A percentile compares a stretch with the other conserved stretches of the same genome.
Evolutionary conservation across 2,797 vertebrate genomes (phyloP).

Genomic region (Acomys russatus): DNA sequence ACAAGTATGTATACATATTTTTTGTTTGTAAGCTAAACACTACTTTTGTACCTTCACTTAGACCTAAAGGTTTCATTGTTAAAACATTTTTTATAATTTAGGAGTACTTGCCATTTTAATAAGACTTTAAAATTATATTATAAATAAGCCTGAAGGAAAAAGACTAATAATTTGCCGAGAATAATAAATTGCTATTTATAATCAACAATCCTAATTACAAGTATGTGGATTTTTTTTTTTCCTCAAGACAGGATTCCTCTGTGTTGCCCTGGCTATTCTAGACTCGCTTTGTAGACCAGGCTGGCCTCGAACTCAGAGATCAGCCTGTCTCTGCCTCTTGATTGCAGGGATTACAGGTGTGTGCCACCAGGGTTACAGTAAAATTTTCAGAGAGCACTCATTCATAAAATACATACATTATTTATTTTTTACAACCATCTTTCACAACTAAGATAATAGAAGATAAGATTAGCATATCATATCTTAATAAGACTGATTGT

Average conservation of each 20-base stretch:
- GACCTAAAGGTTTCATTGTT: slow-evolving; percentile 1
- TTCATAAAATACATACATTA: slow-evolving; percentile 52
- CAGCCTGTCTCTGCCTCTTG: too few species aligned
- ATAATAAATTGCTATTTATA: neutral
- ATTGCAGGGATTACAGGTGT: too few species aligned
- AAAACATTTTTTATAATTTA: slow-evolving; percentile 36
- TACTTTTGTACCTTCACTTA: slow-evolving; percentile 39
- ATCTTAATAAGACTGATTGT: slow-evolving; percentile 24
- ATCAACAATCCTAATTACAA: slow-evolving; percentile 24
- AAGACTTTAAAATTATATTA: slow-evolving; percentile 42
- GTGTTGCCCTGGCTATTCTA: too few species aligned
- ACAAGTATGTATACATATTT: too few species aligned
- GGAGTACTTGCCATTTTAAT: slow-evolving; percentile 32
- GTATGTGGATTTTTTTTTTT: neutral
- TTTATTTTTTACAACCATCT: slow-evolving; percentile 29
- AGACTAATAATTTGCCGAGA: slow-evolving; percentile 18
- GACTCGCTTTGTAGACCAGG: too few species aligned
- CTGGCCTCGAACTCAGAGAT: too few species aligned
- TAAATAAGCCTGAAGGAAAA: slow-evolving; percentile 68
- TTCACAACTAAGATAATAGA: slow-evolving; percentile 22
- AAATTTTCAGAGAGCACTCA: slow-evolving; percentile 22
- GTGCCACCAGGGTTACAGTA: neutral
- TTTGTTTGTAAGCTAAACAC: neutral
- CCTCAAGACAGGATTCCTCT: too few species aligned
- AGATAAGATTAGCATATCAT: slow-evolving; percentile 38